Evolutionary conservation across 2,113 vertebrate genomes (phyloP).

Genomic region (Cynocephalus volans): DNA sequence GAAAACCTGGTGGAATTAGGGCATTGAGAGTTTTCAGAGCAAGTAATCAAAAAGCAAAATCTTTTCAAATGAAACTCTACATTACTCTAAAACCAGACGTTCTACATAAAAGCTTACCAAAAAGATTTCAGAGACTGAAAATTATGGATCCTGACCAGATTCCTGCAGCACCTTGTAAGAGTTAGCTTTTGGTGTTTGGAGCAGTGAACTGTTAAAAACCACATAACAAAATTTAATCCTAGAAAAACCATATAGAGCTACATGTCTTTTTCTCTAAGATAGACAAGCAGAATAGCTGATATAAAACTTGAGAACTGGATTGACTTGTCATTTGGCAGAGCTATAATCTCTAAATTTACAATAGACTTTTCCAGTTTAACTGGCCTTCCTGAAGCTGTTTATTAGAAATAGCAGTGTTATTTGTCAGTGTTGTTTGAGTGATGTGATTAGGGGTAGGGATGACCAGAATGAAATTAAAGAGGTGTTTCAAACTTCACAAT

Average conservation of each 20-base stretch:
- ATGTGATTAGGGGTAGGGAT: conserved; percentile 53
- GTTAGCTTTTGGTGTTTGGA: conserved; percentile 42
- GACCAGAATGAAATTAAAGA: conserved; percentile 69
- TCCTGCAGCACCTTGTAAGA: conserved; percentile 72
- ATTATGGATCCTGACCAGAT: conserved; percentile 39
- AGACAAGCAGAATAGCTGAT: conserved; percentile 75
- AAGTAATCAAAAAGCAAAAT: conserved; percentile 29
- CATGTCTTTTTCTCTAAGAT: conserved; percentile 68
- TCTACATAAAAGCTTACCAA: neutral
- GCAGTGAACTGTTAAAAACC: conserved; percentile 26
- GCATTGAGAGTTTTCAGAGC: conserved; percentile 36
- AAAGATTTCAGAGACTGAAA: conserved; percentile 42
- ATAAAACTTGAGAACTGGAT: conserved; percentile 73
- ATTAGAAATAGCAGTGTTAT: conserved; percentile 59
- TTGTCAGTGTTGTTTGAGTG: conserved; percentile 49
- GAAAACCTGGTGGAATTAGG: conserved; percentile 47
- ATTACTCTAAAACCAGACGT: neutral
- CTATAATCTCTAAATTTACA: conserved; percentile 43
- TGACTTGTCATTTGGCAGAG: conserved; percentile 60
- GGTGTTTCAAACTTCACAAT: conserved; percentile 66
- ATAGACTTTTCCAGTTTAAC: conserved; percentile 58
- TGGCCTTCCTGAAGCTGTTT: conserved; percentile 44
- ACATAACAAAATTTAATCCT: conserved; percentile 78
- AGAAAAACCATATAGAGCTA: conserved; percentile 48
- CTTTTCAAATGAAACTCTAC: conserved; percentile 50